Percentiles rank a stretch among this genome's conserved stretches.
These are phyloP conservation scores for Barnardius zonarius DNA, from an alignment of 2,113 vertebrate genomes.

Conservation along the genomic window DNA sequence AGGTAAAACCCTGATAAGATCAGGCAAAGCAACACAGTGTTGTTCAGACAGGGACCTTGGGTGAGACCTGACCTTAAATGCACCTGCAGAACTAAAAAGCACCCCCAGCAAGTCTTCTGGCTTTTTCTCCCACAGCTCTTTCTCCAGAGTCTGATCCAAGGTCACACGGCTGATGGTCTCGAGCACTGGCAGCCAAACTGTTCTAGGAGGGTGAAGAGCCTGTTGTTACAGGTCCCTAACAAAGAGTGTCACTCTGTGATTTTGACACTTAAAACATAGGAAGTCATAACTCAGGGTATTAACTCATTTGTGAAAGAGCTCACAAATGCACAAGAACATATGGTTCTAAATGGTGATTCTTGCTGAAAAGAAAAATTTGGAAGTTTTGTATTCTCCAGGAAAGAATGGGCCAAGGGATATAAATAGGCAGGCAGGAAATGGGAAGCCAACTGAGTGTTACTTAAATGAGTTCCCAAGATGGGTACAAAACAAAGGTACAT, in stretches of 20 bases:
- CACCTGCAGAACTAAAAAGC: not conserved
- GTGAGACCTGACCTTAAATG: not conserved
- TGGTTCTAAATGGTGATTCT: not conserved
- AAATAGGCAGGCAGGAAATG: not conserved
- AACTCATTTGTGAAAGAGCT: not conserved
- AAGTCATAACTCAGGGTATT: not conserved
- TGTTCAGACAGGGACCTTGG: not conserved
- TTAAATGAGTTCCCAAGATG: not conserved
- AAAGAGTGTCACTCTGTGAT: not conserved
- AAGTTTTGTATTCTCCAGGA: not conserved
- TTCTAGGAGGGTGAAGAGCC: not conserved
- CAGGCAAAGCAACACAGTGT: not conserved
- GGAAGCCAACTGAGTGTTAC: not conserved
- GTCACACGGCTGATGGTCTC: not conserved
- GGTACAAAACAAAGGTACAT: not conserved
- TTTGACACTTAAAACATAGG: not conserved
- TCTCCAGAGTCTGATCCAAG: not conserved
- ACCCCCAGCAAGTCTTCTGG: not conserved
- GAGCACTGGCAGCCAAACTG: not conserved
- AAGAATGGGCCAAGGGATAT: not conserved
- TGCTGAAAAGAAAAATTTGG: not conserved
- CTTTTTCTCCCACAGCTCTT: not conserved
- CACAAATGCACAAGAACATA: not conserved
- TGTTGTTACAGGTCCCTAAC: not conserved
- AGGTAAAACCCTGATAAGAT: not conserved